Base-by-base conservation (phyloP, 2,888 invertebrate genomes). In the Ochropacha duplaris region DNA sequence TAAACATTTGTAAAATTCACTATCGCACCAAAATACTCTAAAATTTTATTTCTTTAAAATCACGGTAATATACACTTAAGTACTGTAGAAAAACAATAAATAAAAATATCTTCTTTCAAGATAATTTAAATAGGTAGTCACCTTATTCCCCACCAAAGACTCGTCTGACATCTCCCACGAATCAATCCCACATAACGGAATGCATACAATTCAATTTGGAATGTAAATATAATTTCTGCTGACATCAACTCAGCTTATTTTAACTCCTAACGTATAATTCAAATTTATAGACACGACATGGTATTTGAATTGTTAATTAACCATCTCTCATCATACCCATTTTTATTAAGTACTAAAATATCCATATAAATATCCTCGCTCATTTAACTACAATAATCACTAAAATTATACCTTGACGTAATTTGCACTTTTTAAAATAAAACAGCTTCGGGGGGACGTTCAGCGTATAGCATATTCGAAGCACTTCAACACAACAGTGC, bases 1-100 rank as follows among this genome's bases (percentile, higher is more conserved):
- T 81, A 88, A 90, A 90, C 86, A 88, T 89, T 92, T 91, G 90
- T 91, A 92, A 80, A 92, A 89, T 91, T 92, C 83, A 84, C 90
- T 90, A 91, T 88, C 90, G 92, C 91, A 92, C 92, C 92, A 91
- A 90, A 88, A 91, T 90, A 89, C 83, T 87, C 85, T 88, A 84
- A 84, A 86, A 80, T 76, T 76, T 86, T 76, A 81, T 76, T 76
- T 72, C 80, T 79, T 79, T 16, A 72, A 68, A 82, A 86, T 83
- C 83, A 86, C 84, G 82, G 83, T 81, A 77, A 76, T 78, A 81
- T 87, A 87, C 86, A 76, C 71, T 84, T 81, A 84, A 86, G 88
- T 88, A 88, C 87, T 72, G 76, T 78, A 83, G 82, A 78, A 72
- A 80, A 86, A 84, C 72, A 82, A 87, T 82, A 84, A 87, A 85